Evolutionary conservation across 2,797 vertebrate genomes (phyloP).

Genomic region (Acanthurus tractus): DNA sequence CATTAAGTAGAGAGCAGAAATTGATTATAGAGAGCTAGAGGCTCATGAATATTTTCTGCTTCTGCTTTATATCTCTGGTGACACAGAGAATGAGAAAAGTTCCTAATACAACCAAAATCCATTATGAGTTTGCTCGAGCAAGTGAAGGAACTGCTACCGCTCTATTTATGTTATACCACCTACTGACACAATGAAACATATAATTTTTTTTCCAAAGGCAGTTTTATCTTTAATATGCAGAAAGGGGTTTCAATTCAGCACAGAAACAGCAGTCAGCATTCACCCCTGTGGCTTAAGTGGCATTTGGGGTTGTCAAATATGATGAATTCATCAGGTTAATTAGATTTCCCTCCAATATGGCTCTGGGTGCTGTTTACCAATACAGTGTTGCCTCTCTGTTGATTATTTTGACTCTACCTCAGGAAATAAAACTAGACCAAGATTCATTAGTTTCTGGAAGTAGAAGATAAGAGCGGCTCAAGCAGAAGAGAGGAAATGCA

Average conservation of each 20-base stretch:
- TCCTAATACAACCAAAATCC: conserved; percentile 6
- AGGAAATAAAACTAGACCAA: conserved; percentile 48
- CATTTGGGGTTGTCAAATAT: conserved; percentile 43
- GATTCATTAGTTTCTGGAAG: conserved; percentile 45
- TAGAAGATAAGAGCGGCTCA: conserved; percentile 6
- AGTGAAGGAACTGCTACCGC: conserved; percentile 1
- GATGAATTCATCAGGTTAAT: conserved; percentile 60
- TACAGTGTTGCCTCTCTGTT: conserved; percentile 31
- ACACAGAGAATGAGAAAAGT: neutral
- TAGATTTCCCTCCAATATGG: conserved; percentile 39
- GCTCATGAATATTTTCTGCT: neutral
- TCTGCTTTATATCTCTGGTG: neutral
- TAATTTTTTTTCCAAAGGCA: neutral
- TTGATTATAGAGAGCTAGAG: neutral
- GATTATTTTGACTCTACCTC: conserved; percentile 47
- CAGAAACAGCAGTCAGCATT: conserved; percentile 33
- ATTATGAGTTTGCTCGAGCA: conserved; percentile 9
- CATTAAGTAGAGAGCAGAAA: neutral
- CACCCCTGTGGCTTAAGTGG: conserved; percentile 36
- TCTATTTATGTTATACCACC: conserved; percentile 31
- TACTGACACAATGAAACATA: conserved; percentile 6
- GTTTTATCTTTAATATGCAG: conserved; percentile 25
- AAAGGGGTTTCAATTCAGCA: conserved; percentile 21
- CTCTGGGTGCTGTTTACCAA: conserved; percentile 41
- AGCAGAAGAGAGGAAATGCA: neutral